phyloP scores from a whole-genome alignment of 1,140 invertebrate species.

The Drosophila subpulchrella region DNA sequence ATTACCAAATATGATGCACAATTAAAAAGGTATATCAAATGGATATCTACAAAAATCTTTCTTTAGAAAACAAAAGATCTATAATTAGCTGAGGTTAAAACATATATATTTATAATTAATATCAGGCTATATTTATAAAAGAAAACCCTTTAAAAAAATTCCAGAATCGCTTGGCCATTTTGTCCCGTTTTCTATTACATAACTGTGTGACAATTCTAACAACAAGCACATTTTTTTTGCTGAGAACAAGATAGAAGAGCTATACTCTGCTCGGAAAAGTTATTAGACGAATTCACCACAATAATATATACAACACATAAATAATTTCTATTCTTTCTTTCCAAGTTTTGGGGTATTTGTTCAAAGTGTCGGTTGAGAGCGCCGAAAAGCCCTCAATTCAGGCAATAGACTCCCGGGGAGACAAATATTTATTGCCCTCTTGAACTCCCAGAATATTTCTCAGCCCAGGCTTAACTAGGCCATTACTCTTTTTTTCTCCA shows the following conservation, averaged over 20 bases:
- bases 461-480: conserved; percentile 35
- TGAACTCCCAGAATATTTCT: conserved; percentile 56
- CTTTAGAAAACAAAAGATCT: no score
- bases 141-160: no score
- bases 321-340: conserved; percentile 1
- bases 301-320: conserved; percentile 6
- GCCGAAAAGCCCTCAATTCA: conserved; percentile 12
- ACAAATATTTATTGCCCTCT: conserved; percentile 57
- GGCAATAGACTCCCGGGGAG: conserved; percentile 31
- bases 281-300: neutral
- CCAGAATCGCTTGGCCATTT: no score
- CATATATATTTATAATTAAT: no score
- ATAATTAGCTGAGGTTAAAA: no score
- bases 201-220: neutral
- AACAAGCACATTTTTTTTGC: no score
- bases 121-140: no score
- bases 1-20: neutral
- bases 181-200: no score
- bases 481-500: conserved; percentile 54
- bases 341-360: neutral
- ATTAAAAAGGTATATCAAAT: neutral
- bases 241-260: neutral
- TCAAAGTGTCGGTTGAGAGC: neutral
- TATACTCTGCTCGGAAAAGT: neutral
- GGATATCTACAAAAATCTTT: no score